phyloP scores from a whole-genome alignment of 2,797 vertebrate genomes.

The Thaleichthys pacificus region DNA sequence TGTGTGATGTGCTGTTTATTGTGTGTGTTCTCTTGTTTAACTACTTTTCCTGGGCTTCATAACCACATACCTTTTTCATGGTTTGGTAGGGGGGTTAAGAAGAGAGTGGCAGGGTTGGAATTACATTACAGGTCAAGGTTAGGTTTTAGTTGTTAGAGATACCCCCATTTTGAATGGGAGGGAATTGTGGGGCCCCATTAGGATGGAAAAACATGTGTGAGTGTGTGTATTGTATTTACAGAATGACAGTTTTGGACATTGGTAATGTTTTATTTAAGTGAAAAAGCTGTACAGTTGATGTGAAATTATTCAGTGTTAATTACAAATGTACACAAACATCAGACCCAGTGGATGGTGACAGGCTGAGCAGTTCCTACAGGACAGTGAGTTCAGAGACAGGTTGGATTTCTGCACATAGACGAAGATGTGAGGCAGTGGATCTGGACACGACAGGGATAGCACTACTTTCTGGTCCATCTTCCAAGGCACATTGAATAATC shows the following conservation, averaged over 20 bases:
- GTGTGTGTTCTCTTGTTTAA: background rate
- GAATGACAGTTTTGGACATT: background rate
- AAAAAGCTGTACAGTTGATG: constrained; percentile 6
- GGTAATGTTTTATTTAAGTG: background rate
- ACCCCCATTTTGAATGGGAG: no score
- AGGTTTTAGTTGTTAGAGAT: no score
- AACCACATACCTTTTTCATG: no score
- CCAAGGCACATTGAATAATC: constrained; percentile 16
- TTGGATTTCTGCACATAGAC: constrained; percentile 4
- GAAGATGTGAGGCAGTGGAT: background rate
- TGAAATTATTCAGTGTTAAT: background rate
- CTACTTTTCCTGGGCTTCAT: no score
- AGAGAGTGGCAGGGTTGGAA: no score
- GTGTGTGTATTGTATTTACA: background rate
- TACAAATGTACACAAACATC: background rate
- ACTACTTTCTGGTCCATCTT: background rate
- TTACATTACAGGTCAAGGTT: no score
- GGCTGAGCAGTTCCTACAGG: background rate
- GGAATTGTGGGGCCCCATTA: no score
- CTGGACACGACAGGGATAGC: background rate
- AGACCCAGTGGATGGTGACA: background rate
- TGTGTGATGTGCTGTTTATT: background rate
- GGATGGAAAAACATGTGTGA: no score
- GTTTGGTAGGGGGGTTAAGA: no score
- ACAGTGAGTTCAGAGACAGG: background rate